Conservation (phyloP, 2,888 invertebrate species). For the Ophion ventricosus region DNA sequence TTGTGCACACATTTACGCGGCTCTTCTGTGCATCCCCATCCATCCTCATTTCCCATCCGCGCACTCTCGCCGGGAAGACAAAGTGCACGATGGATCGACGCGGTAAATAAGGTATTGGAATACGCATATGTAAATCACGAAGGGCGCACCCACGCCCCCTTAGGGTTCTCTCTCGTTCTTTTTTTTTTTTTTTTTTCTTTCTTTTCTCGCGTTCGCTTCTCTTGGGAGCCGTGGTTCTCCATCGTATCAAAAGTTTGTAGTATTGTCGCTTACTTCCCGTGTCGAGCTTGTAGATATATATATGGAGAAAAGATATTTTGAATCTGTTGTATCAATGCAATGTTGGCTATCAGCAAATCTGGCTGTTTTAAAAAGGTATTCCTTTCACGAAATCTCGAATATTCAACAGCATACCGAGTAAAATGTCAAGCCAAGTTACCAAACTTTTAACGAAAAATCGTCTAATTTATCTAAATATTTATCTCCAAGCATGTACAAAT, state of each 20-base stretch:
- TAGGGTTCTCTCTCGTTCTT: constrained; percentile 59
- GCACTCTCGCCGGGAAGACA: constrained; percentile 72
- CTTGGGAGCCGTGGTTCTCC: constrained; percentile 43
- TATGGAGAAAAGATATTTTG: too few relatives aligned
- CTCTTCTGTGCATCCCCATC: constrained; percentile 35
- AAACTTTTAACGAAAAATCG: too few relatives aligned
- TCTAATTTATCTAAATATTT: too few relatives aligned
- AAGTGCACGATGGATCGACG: constrained; percentile 81
- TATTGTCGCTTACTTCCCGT: too few relatives aligned
- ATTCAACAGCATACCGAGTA: too few relatives aligned
- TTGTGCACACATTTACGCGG: constrained; percentile 5
- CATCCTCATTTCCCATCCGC: constrained; percentile 51
- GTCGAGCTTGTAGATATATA: too few relatives aligned
- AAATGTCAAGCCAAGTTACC: too few relatives aligned
- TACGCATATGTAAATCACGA: constrained; percentile 82
- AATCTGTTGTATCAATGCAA: too few relatives aligned
- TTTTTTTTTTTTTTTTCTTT: constrained; percentile 50
- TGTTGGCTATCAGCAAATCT: too few relatives aligned
- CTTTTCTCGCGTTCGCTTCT: constrained; percentile 34
- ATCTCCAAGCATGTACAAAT: too few relatives aligned
- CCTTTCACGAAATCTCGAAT: too few relatives aligned
- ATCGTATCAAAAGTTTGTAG: not conserved
- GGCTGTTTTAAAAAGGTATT: too few relatives aligned
- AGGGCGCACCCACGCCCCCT: constrained; percentile 82
- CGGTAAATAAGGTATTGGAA: constrained; percentile 81